Evolutionary conservation across 2,888 invertebrate genomes (phyloP), one percentile per base, ranked within the genome.

Genomic region (Caenorhabditis japonica): DNA sequence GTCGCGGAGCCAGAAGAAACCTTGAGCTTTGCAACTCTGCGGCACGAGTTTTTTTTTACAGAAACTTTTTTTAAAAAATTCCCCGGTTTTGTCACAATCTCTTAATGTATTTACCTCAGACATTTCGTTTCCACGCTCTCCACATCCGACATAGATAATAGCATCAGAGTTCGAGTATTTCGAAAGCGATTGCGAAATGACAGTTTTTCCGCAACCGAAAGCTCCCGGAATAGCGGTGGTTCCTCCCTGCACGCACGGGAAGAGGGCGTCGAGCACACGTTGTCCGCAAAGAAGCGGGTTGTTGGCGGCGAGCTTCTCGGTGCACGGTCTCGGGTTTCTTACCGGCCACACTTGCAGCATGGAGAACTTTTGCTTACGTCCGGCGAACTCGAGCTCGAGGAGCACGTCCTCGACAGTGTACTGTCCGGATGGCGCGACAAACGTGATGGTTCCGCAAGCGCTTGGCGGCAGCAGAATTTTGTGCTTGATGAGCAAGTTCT

Each of bases 111-210:
- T 58, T n/a, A 81, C 81, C 90, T 99, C 99, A 86, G 97, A 95
- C 99, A 99, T 99, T 91, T 99, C 99, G 91, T 99, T 99, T 90
- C 94, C 99, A 91, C 99, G 93, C 91, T 99, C 99, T 68, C 99
- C 99, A 90, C 99, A 99, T 72, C 99, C 99, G 77, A 99, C 99
- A 91, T 99, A 99, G 87, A 99, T 90, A 89, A 99, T 99, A 88
- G 97, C 95, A 89, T 99, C 97, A 60, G 96, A 97, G 91, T 99
- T 99, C 88, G 97, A 97, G 90, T 95, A 99, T 90, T 99, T 99
- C 87, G 97, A 99, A 74, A 99, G 91, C 1, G 99, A 94, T 90
- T 99, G 99, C 5, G 97, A 99, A 90, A 99, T 99, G 87, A 99
- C 99, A 89, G 99, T 99, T 91, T 99, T 99, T 85, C 99, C 99